These are phyloP conservation scores for Lamellibrachia luymesi DNA, from an alignment of 1,140 invertebrate species.

Conservation along the genomic window DNA sequence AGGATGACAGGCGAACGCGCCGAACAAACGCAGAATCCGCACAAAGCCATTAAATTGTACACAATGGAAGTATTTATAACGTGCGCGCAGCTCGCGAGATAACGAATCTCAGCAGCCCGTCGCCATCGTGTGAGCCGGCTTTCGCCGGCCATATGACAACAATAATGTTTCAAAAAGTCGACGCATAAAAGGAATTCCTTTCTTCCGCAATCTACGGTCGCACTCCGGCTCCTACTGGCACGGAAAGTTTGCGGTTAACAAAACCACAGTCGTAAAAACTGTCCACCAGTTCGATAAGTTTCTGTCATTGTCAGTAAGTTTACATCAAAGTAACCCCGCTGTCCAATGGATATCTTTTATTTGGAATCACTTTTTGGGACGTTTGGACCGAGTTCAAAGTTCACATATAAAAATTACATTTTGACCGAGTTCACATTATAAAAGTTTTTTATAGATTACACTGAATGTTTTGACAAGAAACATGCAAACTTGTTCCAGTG, in stretches of 20 bases:
- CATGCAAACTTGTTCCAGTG: too few species aligned
- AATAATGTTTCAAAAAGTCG: neutral
- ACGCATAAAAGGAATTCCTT: neutral
- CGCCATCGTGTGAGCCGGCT: neutral
- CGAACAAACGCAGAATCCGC: neutral
- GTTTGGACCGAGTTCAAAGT: neutral
- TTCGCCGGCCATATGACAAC: neutral
- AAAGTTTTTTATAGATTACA: neutral
- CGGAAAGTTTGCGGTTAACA: neutral
- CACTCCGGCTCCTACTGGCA: neutral
- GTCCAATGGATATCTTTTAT: neutral
- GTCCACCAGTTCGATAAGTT: neutral
- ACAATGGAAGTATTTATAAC: constrained; percentile 1
- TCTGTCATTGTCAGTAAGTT: neutral
- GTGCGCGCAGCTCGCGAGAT: neutral
- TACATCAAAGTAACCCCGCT: neutral
- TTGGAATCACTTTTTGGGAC: neutral
- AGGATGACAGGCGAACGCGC: constrained; percentile 23
- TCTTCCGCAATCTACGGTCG: neutral
- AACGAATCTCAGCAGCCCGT: neutral
- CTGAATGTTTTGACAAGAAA: neutral
- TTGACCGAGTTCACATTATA: neutral
- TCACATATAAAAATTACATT: neutral
- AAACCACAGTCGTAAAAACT: neutral
- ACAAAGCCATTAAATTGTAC: constrained; percentile 1